Conservation (phyloP, 2,113 vertebrate genomes). For the Coptodon rendalli region DNA sequence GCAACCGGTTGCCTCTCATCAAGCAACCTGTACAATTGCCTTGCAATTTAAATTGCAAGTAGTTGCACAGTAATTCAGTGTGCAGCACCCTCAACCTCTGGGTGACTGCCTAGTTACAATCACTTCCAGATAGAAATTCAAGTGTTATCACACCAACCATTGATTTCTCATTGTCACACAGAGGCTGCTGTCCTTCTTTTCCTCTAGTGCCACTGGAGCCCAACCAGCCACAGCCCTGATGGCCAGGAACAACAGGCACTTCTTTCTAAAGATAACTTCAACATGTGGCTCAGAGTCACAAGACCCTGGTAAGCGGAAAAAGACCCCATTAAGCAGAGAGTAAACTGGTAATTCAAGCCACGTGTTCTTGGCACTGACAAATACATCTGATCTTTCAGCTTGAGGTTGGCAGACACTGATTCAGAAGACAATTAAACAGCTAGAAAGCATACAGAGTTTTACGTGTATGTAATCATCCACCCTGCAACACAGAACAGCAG, state of each 20-base stretch:
- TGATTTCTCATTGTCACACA: neutral
- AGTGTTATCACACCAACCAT: neutral
- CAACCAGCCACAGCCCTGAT: neutral
- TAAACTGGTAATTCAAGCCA: conserved; percentile 31
- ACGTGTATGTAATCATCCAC: neutral
- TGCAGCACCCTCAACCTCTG: neutral
- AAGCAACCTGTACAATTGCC: neutral
- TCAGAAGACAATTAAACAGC: neutral
- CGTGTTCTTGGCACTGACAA: neutral
- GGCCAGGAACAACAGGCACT: neutral
- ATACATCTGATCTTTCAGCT: neutral
- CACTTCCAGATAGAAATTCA: neutral
- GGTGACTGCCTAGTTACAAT: neutral
- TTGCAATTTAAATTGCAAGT: neutral
- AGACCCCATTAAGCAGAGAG: neutral
- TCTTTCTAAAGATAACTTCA: neutral
- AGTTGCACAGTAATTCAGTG: neutral
- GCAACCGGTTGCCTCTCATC: neutral
- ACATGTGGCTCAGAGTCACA: conserved; percentile 12
- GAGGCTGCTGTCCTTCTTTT: neutral
- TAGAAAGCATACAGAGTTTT: neutral
- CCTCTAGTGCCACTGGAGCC: neutral
- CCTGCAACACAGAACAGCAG: neutral
- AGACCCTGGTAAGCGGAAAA: conserved; percentile 1
- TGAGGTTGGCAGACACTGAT: neutral